phyloP scores from a whole-genome alignment of 1,140 invertebrate species.

The Melitaea cinxia region DNA sequence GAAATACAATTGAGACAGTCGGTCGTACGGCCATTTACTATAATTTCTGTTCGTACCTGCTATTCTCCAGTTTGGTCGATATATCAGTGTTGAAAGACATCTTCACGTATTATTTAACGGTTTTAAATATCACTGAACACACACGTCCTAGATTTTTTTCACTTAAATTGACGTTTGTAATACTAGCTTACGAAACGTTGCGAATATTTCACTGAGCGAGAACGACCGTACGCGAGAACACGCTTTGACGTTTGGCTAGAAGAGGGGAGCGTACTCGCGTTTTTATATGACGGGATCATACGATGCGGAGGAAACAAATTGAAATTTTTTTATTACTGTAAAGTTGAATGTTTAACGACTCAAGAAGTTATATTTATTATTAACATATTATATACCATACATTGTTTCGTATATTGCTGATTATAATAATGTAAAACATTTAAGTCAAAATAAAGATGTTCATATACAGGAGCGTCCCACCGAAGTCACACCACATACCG shows the following conservation, averaged over 20 bases:
- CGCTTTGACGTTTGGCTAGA: slow-evolving; percentile 73
- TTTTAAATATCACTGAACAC: slow-evolving; percentile 78
- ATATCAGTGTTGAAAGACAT: slow-evolving; percentile 79
- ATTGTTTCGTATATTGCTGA: background rate
- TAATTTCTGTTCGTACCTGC: slow-evolving; percentile 64
- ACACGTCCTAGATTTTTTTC: slow-evolving; percentile 64
- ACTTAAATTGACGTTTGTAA: slow-evolving; percentile 62
- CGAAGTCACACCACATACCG: slow-evolving; percentile 73
- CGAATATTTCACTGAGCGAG: slow-evolving; percentile 50
- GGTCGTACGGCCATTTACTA: slow-evolving; percentile 34
- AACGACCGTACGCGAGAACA: slow-evolving; percentile 62
- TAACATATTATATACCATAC: slow-evolving; percentile 7
- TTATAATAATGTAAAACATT: slow-evolving; percentile 33
- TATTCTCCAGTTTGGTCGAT: slow-evolving; percentile 76
- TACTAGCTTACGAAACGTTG: slow-evolving; percentile 65
- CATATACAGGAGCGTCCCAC: slow-evolving; percentile 57
- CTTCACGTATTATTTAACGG: slow-evolving; percentile 71
- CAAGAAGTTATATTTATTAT: background rate
- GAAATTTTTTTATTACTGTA: slow-evolving; percentile 57
- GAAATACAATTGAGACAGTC: background rate
- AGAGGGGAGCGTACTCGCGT: slow-evolving; percentile 65
- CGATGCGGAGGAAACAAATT: slow-evolving; percentile 72
- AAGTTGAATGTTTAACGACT: slow-evolving; percentile 32
- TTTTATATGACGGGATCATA: slow-evolving; percentile 78
- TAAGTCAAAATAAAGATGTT: slow-evolving; percentile 28